Percentiles rank a stretch among this genome's conserved stretches.
phyloP scores from a whole-genome alignment of 2,797 vertebrate genomes.

The Takifugu rubripes region DNA sequence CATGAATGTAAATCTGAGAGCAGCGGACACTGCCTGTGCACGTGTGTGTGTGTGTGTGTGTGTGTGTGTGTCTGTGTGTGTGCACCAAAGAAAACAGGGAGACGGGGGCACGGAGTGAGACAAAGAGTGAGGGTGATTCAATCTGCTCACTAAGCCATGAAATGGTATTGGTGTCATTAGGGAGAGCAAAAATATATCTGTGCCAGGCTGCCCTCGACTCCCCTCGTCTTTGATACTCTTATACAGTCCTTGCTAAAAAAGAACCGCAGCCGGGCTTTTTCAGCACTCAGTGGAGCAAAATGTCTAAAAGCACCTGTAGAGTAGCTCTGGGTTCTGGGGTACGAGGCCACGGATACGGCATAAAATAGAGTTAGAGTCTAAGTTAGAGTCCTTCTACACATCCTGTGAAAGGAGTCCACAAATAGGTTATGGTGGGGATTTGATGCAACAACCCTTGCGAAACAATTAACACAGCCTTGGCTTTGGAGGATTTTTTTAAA shows the following conservation, averaged over 20 bases:
- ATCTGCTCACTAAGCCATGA: constrained; percentile 73
- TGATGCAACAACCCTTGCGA: not conserved
- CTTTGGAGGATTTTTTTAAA: not conserved
- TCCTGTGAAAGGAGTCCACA: no score
- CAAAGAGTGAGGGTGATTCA: constrained; percentile 67
- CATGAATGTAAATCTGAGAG: constrained; percentile 38
- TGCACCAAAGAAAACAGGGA: constrained; percentile 48
- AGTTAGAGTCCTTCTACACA: no score
- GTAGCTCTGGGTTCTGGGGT: constrained; percentile 8
- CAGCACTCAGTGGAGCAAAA: constrained; percentile 37
- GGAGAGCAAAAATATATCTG: constrained; percentile 70
- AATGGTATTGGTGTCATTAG: constrained; percentile 73
- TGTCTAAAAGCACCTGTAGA: constrained; percentile 37
- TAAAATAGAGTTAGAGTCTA: no score
- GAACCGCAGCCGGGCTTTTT: constrained; percentile 20
- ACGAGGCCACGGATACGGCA: no score
- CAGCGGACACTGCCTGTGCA: no score
- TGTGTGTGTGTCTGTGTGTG: constrained; percentile 40
- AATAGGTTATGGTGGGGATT: no score
- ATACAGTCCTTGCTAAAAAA: constrained; percentile 44
- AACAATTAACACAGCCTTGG: constrained; percentile 8
- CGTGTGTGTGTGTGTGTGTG: no score
- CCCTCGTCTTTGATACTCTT: constrained; percentile 53
- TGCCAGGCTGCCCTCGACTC: constrained; percentile 55
- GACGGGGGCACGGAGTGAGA: constrained; percentile 59